Base-by-base conservation (phyloP, 2,888 invertebrate species). In the Caenorhabditis sp. region DNA sequence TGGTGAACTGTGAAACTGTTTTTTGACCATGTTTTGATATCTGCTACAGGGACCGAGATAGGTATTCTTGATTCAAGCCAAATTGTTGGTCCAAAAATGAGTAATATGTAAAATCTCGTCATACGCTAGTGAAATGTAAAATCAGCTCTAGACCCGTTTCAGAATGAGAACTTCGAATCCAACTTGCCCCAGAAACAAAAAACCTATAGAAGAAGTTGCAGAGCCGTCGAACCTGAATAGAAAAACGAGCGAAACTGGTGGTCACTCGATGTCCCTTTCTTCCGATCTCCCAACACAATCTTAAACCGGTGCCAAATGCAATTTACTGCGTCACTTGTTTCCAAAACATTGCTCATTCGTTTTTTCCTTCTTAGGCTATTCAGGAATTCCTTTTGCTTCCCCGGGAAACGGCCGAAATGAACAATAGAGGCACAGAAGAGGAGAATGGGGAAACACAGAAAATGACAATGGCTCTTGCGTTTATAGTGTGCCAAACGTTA, bases 291-390 rank as follows among this genome's bases (percentile, higher is more conserved):
- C 19, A 19, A 24, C 12, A 70, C 51, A 47, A 51, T 51, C 51
- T 51, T 44, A 35, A 56, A 54, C 56, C 58, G 66, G 66, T 75
- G 58, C 56, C 66, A 74, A 74, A 74, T 74, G 54, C 74, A 74
- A 74, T 74, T 74, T 64, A 35, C 24, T 61, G 44, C 35, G 49
- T 61, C 49, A 49, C 38, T 28, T 28, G 56, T 63, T 44, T 54
- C 61, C 49, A 72, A 24, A 54, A 72, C 49, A 38, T 49, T 24
- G 61, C 70, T 47, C 35, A 22, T 19, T 16, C 4, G n/a, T 22
- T 58, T 31, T 49, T 35, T 51, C 59, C 44, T 72, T 10, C 56
- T 72, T n/a, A n/a, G n/a, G n/a, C 31, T 44, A 73, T 73, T 73
- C 41, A 54, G 24, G 61, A 59, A 38, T 54, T 44, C 59, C 54